phyloP scores from a whole-genome alignment of 2,113 vertebrate species.

The Lepisosteus oculatus region DNA sequence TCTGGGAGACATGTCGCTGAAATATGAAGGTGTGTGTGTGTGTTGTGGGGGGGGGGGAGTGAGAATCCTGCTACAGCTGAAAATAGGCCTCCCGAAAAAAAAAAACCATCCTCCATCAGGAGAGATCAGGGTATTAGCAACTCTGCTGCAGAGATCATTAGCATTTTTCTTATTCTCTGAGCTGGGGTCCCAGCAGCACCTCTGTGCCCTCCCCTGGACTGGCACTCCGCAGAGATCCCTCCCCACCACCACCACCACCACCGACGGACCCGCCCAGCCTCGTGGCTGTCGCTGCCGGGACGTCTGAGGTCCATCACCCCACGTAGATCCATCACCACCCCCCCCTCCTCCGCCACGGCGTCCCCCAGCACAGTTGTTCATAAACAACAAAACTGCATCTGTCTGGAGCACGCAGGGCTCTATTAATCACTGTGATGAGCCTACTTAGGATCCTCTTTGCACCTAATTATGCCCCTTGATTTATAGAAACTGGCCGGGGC shows the following conservation, averaged over 20 bases:
- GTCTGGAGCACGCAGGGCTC: conserved; percentile 54
- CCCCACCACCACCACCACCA: conserved; percentile 5
- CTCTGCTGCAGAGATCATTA: too few relatives aligned
- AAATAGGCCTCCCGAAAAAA: too few relatives aligned
- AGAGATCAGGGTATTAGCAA: too few relatives aligned
- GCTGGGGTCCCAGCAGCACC: too few relatives aligned
- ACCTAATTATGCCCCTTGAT: conserved; percentile 71
- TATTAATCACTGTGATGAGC: conserved; percentile 76
- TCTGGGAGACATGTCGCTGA: too few relatives aligned
- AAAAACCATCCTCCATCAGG: too few relatives aligned
- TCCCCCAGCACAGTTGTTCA: conserved; percentile 37
- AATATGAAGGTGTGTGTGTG: not conserved
- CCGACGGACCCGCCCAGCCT: not conserved
- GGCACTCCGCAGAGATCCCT: not conserved
- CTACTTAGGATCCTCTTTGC: conserved; percentile 72
- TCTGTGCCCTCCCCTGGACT: not conserved
- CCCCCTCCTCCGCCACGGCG: not conserved
- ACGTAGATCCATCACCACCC: conserved; percentile 20
- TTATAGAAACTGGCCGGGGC: conserved; percentile 65
- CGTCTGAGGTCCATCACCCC: conserved; percentile 3
- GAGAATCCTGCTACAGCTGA: too few relatives aligned
- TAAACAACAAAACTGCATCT: conserved; percentile 52
- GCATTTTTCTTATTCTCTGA: too few relatives aligned
- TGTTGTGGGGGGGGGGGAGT: too few relatives aligned
- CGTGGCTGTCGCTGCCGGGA: not conserved